phyloP scores from a whole-genome alignment of 2,888 invertebrate genomes.

The Orchesella flavescens region DNA sequence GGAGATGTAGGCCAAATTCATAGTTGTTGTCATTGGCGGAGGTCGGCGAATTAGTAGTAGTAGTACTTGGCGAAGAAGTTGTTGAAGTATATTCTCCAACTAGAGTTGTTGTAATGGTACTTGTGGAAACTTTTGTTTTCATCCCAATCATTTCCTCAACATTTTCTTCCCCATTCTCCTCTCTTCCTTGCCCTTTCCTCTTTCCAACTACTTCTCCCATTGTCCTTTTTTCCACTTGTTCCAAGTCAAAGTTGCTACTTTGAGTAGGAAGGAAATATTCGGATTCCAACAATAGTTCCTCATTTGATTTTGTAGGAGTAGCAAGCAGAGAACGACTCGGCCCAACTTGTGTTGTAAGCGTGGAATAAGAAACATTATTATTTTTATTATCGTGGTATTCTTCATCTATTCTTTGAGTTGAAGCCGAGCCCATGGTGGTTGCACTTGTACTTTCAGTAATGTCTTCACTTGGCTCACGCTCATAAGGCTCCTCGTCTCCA shows the following conservation, averaged over 20 bases:
- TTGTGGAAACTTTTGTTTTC: slow-evolving; percentile 54
- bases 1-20: slow-evolving; percentile 46
- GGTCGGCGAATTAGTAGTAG: slow-evolving; percentile 12
- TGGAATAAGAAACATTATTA: background rate
- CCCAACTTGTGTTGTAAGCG: background rate
- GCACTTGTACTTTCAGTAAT: background rate
- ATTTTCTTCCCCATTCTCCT: slow-evolving; percentile 23
- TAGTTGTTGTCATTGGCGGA: slow-evolving; percentile 14
- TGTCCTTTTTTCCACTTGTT: slow-evolving; percentile 23
- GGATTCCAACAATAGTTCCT: slow-evolving; percentile 21
- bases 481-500: background rate
- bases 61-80: background rate
- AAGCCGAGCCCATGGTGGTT: background rate
- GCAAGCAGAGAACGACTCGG: background rate
- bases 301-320: slow-evolving; percentile 7
- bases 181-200: slow-evolving; percentile 9
- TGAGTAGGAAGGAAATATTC: slow-evolving; percentile 20
- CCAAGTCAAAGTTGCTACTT: slow-evolving; percentile 4
- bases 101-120: slow-evolving; percentile 47
- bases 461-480: slow-evolving; percentile 28
- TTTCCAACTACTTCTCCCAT: slow-evolving; percentile 11
- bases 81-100: slow-evolving; percentile 30
- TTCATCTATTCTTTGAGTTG: slow-evolving; percentile 17
- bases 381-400: slow-evolving; percentile 15
- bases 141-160: slow-evolving; percentile 35